Base-by-base conservation (phyloP, 2,888 invertebrate species). In the Oscheius sp. region DNA sequence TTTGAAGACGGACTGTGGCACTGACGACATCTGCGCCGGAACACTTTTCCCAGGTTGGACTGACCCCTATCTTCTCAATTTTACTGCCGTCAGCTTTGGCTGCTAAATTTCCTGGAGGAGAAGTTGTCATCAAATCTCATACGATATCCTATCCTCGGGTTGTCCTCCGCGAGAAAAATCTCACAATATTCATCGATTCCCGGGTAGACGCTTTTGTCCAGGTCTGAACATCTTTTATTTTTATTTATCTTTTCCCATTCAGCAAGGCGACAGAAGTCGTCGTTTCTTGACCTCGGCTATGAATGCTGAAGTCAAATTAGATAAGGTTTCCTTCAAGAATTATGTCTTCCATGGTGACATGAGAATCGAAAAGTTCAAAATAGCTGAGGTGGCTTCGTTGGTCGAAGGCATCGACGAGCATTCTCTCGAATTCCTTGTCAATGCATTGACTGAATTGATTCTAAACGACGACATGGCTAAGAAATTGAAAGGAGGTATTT, bases 331-430 rank as follows among this genome's bases (percentile, higher is more conserved):
- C 9, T 88, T 87, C 81, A 83, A 83, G 71, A 85, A 87, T 71
- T 87, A 86, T 75, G 78, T 82, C 13, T 73, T 87, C 29, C 72
- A 80, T 16, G 83, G 81, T 3, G 81, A 85, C 45, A 70, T 87
- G 78, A 76, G 78, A 72, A 87, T 87, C 61, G 87, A 87, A 58
- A 83, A 85, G 66, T 87, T 88, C 81, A 85, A 88, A 61, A 84
- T 87, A 72, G 77, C 78, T 18, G 84, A 88, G 73, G 83, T 84
- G 18, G 81, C 81, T 12, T 84, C 83, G 0, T 61, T 81, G 9
- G 87, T 87, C 12, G 87, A 87, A 27, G 87, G 87, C 27, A 86
- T 87, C 66, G 87, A 87, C 73, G 87, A 85, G 72, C 79, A 81
- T 52, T 85, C 85, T 0, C 77, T 87, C 69, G 87, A 87, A 66